These are phyloP conservation scores for Bradynema listronoti DNA, from an alignment of 1,140 invertebrate genomes.

Conservation along the genomic window DNA sequence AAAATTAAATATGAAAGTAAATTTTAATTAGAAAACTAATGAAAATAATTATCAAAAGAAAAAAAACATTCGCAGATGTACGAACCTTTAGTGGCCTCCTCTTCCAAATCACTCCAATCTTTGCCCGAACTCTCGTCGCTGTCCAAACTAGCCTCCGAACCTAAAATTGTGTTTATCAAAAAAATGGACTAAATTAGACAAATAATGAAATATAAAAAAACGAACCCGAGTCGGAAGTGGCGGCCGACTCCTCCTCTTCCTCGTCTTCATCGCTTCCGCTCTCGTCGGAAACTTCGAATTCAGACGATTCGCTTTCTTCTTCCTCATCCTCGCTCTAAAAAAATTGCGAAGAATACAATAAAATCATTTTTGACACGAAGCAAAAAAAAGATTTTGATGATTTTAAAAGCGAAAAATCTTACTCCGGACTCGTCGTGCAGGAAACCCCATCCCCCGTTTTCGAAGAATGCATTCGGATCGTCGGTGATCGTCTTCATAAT, in stretches of 20 bases:
- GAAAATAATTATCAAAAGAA: too few species aligned
- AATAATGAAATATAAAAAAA: conserved; percentile 33
- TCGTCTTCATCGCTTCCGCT: conserved; percentile 53
- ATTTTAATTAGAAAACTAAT: too few species aligned
- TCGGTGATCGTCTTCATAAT: conserved; percentile 99
- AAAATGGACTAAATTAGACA: conserved; percentile 4
- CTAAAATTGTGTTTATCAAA: conserved; percentile 20
- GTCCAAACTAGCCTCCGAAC: conserved; percentile 35
- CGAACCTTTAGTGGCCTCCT: conserved; percentile 80
- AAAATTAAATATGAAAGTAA: conserved; percentile 5
- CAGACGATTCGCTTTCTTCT: conserved; percentile 53
- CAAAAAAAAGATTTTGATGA: not conserved
- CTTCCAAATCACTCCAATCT: conserved; percentile 69
- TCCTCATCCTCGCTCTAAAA: conserved; percentile 56
- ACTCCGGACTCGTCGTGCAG: conserved; percentile 79
- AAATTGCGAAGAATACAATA: conserved; percentile 59
- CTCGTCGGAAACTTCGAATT: conserved; percentile 40
- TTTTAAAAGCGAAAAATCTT: conserved; percentile 16
- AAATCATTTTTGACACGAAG: not conserved
- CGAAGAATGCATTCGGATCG: conserved; percentile 96
- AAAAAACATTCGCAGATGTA: too few species aligned
- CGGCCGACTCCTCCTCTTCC: conserved; percentile 59
- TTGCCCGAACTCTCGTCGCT: conserved; percentile 53
- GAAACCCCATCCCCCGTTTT: conserved; percentile 95
- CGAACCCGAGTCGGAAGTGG: conserved; percentile 60